Base-by-base conservation (phyloP, 2,113 vertebrate species). In the Elaphurus davidianus region DNA sequence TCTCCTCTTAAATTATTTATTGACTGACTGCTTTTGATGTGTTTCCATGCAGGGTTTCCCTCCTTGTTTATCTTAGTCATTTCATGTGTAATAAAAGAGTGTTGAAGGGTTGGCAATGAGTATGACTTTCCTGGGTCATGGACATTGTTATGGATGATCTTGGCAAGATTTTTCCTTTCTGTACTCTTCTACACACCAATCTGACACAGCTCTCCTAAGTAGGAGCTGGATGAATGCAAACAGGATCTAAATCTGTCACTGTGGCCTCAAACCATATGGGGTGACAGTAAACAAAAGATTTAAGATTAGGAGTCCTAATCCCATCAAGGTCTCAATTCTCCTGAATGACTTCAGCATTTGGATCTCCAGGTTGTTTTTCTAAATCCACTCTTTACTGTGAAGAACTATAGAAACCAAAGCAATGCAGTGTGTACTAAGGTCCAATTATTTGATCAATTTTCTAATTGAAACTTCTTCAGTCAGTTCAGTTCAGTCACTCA, bases 401-500 rank as follows among this genome's bases (percentile, higher is more conserved):
- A 90, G 71, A 91, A 92, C 64, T 95, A 40, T 81, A 71, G 23
- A 97, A 93, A 96, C 33, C 45, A 76, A 88, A 97, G 30, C 11
- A 62, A 89, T 64, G 36, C 10, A 43, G 30, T 92, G 16, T 6
- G 59, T 79, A 13, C 54, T 25, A 64, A 78, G 21, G 90, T 28
- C 33, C 8, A 93, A 52, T 89, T 90, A 91, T 90, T 33, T 74
- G 47, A 91, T 78, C 7, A n/a, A 54, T 89, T 83, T 97, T 95
- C 55, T 97, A 87, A 91, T 7, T 89, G 30, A 92, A 96, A 92
- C 12, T 82, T 9, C 57, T 96, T 78, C 21, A n/a, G 19, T 40
- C n/a, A 74, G n/a, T 23, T 74, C n/a, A 74, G 19, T 74, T 74
- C n/a, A 74, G 36, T 74, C n/a, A 40, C n/a, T 71, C 67, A 74